These are phyloP conservation scores for Sternarchorhynchus goeldii DNA, from an alignment of 2,797 vertebrate species.

Conservation along the genomic window DNA sequence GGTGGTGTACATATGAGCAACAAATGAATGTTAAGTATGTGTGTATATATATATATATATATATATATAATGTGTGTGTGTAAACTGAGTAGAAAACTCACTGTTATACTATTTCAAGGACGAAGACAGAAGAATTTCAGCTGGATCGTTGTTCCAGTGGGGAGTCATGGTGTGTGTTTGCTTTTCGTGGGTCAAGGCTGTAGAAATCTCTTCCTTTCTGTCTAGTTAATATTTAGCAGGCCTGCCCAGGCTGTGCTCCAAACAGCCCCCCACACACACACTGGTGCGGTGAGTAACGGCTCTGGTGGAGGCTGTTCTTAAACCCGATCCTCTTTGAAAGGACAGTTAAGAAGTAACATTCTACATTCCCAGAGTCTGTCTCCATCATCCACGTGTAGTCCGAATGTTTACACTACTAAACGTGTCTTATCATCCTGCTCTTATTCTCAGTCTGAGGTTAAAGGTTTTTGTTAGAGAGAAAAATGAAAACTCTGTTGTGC, in stretches of 20 bases:
- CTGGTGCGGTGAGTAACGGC: neutral
- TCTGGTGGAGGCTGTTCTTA: neutral
- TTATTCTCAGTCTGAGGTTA: too few relatives aligned
- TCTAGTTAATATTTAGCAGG: slow-evolving; percentile 74
- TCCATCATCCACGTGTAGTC: too few relatives aligned
- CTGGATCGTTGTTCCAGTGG: slow-evolving; percentile 57
- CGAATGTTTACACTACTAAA: too few relatives aligned
- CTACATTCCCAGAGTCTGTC: too few relatives aligned
- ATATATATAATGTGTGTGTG: neutral
- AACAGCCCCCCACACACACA: slow-evolving; percentile 22
- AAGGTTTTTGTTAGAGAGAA: too few relatives aligned
- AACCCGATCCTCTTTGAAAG: slow-evolving; percentile 1
- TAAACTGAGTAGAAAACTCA: too few relatives aligned
- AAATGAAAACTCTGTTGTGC: too few relatives aligned
- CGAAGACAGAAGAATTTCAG: slow-evolving; percentile 14
- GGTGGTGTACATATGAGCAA: slow-evolving; percentile 25
- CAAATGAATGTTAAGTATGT: slow-evolving; percentile 49
- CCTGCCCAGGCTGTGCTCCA: slow-evolving; percentile 50
- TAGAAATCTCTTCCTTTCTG: slow-evolving; percentile 66
- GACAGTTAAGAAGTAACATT: neutral
- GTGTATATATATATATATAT: too few relatives aligned
- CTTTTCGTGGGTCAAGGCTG: slow-evolving; percentile 40
- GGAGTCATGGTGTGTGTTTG: slow-evolving; percentile 58
- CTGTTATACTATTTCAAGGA: too few relatives aligned
- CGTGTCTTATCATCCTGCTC: too few relatives aligned